Conservation (phyloP, 2,888 invertebrate genomes). For the Hydroisotoma schaefferi region DNA sequence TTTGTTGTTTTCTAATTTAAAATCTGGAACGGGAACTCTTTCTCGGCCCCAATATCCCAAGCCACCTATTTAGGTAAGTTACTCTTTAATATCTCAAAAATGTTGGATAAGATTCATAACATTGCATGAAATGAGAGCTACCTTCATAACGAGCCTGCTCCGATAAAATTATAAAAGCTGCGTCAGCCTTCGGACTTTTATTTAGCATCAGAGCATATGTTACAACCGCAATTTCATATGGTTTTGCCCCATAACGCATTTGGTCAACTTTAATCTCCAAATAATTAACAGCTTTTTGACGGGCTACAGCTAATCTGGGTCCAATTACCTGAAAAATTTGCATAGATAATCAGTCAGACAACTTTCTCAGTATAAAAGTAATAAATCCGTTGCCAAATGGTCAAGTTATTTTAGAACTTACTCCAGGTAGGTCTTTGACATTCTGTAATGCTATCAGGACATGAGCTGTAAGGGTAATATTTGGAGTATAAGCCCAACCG, state of each 20-base stretch:
- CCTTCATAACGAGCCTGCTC: constrained; percentile 66
- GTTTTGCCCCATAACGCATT: constrained; percentile 60
- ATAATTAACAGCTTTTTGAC: constrained; percentile 71
- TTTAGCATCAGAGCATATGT: constrained; percentile 80
- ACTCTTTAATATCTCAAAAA: background rate
- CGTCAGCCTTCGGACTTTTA: constrained; percentile 77
- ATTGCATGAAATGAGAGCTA: constrained; percentile 49
- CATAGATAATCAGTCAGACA: constrained; percentile 21
- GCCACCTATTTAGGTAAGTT: constrained; percentile 58
- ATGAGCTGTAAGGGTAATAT: constrained; percentile 88
- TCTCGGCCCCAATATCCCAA: constrained; percentile 82
- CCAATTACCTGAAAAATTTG: constrained; percentile 56
- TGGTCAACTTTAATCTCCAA: constrained; percentile 77
- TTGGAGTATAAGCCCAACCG: constrained; percentile 58
- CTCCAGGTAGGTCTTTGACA: constrained; percentile 73
- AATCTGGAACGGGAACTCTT: constrained; percentile 72
- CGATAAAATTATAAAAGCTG: constrained; percentile 71
- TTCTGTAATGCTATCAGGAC: constrained; percentile 81
- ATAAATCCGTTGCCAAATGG: background rate
- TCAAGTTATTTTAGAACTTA: constrained; percentile 50
- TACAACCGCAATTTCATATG: constrained; percentile 72
- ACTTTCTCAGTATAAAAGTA: constrained; percentile 7
- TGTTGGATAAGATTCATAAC: background rate
- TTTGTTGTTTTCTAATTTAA: constrained; percentile 84
- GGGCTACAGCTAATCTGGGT: constrained; percentile 70